Evolutionary conservation across 2,113 vertebrate genomes (phyloP).

Genomic region (Entosphenus tridentatus): DNA sequence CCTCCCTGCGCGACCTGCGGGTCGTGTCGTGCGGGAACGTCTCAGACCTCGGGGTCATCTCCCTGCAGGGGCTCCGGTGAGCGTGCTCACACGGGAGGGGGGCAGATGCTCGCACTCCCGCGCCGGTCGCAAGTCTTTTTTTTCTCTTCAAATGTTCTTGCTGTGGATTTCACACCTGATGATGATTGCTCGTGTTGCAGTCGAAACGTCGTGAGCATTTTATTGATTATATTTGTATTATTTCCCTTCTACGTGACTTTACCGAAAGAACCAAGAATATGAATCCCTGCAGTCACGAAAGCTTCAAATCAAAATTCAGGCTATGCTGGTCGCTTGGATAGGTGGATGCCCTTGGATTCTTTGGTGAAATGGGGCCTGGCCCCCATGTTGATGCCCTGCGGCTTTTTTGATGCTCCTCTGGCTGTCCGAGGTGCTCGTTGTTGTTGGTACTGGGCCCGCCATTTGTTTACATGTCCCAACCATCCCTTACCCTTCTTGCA

Average conservation of each 20-base stretch:
- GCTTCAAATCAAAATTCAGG: too few species aligned
- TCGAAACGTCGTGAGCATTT: accelerated
- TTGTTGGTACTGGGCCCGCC: too few species aligned
- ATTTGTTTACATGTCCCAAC: too few species aligned
- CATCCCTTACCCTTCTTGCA: too few species aligned
- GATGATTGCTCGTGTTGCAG: not conserved
- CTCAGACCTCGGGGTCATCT: conserved; percentile 49
- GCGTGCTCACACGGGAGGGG: conserved; percentile 9
- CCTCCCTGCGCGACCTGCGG: conserved; percentile 37
- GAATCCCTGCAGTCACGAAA: too few species aligned
- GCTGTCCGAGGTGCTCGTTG: too few species aligned
- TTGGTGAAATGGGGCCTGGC: too few species aligned
- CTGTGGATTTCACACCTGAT: not conserved
- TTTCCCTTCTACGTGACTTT: not conserved
- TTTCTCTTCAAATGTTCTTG: not conserved
- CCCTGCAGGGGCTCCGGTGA: conserved; percentile 45
- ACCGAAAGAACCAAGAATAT: not conserved
- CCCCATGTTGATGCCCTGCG: too few species aligned
- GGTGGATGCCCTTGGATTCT: too few species aligned
- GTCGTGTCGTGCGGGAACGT: conserved; percentile 73
- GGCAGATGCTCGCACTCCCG: not conserved
- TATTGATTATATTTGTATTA: not conserved
- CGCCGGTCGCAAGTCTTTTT: not conserved
- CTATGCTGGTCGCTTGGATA: too few species aligned
- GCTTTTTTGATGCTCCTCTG: too few species aligned